These are phyloP conservation scores for Alcis repandata DNA, from an alignment of 2,888 invertebrate genomes.

Conservation along the genomic window DNA sequence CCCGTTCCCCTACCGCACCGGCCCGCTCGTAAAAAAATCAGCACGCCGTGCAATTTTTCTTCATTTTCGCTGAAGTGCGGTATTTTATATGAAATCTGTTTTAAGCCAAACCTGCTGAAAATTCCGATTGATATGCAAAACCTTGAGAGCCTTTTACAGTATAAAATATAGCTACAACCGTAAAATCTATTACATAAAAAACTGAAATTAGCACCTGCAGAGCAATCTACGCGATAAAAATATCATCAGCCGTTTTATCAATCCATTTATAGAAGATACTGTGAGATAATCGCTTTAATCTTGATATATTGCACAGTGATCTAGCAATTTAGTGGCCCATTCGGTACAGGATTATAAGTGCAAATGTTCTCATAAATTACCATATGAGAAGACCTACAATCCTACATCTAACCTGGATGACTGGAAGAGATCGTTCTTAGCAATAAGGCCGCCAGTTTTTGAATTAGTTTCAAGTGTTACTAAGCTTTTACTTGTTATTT, in stretches of 20 bases:
- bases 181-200: conserved; percentile 15
- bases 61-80: not conserved
- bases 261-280: conserved; percentile 58
- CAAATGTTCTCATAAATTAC: conserved; percentile 52
- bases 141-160: not conserved
- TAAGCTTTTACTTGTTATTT: too few relatives aligned
- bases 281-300: conserved; percentile 58
- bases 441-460: too few relatives aligned
- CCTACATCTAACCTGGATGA: not conserved
- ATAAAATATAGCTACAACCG: not conserved
- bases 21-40: conserved; percentile 31
- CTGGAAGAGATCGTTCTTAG: too few relatives aligned
- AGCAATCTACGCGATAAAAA: conserved; percentile 39
- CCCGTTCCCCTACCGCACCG: conserved; percentile 10
- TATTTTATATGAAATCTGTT: conserved; percentile 16
- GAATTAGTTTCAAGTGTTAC: too few relatives aligned
- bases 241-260: conserved; percentile 51
- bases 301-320: conserved; percentile 64
- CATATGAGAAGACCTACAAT: conserved; percentile 37
- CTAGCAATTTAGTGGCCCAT: conserved; percentile 57
- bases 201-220: conserved; percentile 20
- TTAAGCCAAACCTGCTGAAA: conserved; percentile 9
- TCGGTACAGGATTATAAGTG: conserved; percentile 52
- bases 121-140: conserved; percentile 19
- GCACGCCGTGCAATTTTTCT: conserved; percentile 20